Percentiles rank a stretch among this genome's conserved stretches.
phyloP scores from a whole-genome alignment of 2,888 invertebrate species.

The Rhagium mordax region DNA sequence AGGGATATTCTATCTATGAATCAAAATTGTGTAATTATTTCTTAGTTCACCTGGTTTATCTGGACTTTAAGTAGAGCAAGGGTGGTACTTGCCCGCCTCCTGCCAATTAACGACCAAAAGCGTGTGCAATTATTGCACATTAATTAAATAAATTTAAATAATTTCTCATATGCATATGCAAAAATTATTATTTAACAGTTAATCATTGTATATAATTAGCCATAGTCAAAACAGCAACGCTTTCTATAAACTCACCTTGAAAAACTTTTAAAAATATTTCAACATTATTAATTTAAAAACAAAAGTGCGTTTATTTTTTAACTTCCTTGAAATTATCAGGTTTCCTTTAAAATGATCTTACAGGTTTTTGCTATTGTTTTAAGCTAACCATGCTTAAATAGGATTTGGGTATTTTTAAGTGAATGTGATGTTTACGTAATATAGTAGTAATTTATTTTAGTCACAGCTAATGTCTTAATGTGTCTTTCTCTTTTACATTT shows the following conservation, averaged over 20 bases:
- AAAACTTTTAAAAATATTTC: slow-evolving; percentile 13
- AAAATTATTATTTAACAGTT: not conserved
- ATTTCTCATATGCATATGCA: slow-evolving; percentile 1
- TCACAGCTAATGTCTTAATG: slow-evolving; percentile 26
- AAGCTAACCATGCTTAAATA: slow-evolving; percentile 21
- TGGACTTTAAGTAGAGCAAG: not conserved
- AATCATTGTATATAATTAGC: not conserved
- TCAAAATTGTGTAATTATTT: too few species aligned
- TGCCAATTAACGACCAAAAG: not conserved
- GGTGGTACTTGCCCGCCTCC: not conserved
- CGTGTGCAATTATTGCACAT: not conserved
- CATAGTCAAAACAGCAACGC: slow-evolving; percentile 5
- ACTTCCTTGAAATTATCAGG: slow-evolving; percentile 17
- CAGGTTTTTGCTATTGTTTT: slow-evolving; percentile 22
- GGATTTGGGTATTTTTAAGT: slow-evolving; percentile 19
- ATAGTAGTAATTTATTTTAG: slow-evolving; percentile 13
- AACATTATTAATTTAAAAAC: not conserved
- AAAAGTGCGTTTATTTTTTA: slow-evolving; percentile 8
- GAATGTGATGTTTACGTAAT: slow-evolving; percentile 26
- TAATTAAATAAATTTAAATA: not conserved
- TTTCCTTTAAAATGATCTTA: slow-evolving; percentile 6
- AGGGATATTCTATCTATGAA: too few species aligned
- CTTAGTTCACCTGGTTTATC: too few species aligned
- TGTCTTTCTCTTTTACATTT: slow-evolving; percentile 20
- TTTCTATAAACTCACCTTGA: slow-evolving; percentile 11